Evolutionary conservation across 2,888 invertebrate species (phyloP), one percentile per base, ranked within the genome.

Genomic region (Iselma pallidipennis): DNA sequence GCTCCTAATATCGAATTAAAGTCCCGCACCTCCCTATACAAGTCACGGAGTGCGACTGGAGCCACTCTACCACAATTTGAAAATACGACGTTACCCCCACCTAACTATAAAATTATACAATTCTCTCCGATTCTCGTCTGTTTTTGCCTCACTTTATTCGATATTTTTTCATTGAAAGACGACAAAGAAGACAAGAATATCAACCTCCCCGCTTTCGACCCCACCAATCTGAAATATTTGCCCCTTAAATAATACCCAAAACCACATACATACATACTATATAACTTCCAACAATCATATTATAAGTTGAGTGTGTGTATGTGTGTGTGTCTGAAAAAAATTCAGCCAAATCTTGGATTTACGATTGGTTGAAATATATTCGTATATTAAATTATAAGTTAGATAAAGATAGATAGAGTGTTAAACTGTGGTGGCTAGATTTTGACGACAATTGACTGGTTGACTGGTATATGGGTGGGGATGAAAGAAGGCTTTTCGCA

Each of bases 281-380:
- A n/a, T n/a, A n/a, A n/a, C n/a, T n/a, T n/a, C n/a, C n/a, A n/a
- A n/a, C n/a, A n/a, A n/a, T n/a, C n/a, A n/a, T n/a, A n/a, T n/a
- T n/a, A n/a, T n/a, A n/a, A n/a, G n/a, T n/a, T n/a, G n/a, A n/a
- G n/a, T n/a, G n/a, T n/a, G n/a, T n/a, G n/a, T n/a, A n/a, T n/a
- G n/a, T n/a, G n/a, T n/a, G n/a, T 19, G n/a, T 19, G 37, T 19
- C 57, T 55, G 58, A 65, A 69, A 71, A 70, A 72, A 70, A 69
- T 72, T 70, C 70, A 68, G 70, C 63, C 70, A 70, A 71, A 71
- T 66, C 70, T 68, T 65, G 71, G 66, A 69, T 67, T 65, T 67
- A 70, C n/a, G 72, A 72, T 72, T 72, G 72, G 72, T 66, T 59
- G 72, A 61, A 64, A 57, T 58, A 49, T n/a, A n/a, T n/a, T n/a